Evolutionary conservation across 2,888 invertebrate genomes (phyloP).

Genomic region (Scotopteryx bipunctaria): DNA sequence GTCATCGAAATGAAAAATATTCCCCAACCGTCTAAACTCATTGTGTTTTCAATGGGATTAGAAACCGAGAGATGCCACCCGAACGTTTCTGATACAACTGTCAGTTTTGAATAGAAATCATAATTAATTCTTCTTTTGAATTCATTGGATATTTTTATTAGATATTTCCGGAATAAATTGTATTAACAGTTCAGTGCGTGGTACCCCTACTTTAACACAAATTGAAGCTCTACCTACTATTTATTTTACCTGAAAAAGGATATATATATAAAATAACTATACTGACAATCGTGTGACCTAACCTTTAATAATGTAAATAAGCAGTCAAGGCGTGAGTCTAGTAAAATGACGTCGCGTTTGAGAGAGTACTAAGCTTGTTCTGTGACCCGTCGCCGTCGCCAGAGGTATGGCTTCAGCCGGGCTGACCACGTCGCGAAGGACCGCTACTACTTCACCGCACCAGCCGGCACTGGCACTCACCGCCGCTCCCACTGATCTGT

Average conservation of each 20-base stretch:
- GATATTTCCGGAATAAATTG: slow-evolving; percentile 56
- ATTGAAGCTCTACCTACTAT: no score
- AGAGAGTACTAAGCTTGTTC: slow-evolving; percentile 58
- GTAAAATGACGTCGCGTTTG: slow-evolving; percentile 62
- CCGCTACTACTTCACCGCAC: slow-evolving; percentile 1
- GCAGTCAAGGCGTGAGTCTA: slow-evolving; percentile 47
- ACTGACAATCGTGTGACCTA: slow-evolving; percentile 35
- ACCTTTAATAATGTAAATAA: slow-evolving; percentile 58
- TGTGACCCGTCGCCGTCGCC: slow-evolving; percentile 58
- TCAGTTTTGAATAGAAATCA: slow-evolving; percentile 58
- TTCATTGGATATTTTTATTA: slow-evolving; percentile 52
- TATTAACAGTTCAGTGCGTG: slow-evolving; percentile 32
- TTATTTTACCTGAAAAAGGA: no score
- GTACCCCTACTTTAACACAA: neutral
- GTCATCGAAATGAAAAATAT: slow-evolving; percentile 80
- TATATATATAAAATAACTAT: neutral
- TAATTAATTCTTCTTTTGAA: slow-evolving; percentile 62
- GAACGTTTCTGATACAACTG: slow-evolving; percentile 59
- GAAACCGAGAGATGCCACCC: slow-evolving; percentile 75
- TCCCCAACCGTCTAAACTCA: slow-evolving; percentile 60
- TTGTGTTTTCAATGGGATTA: slow-evolving; percentile 78
- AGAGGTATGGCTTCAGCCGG: slow-evolving; percentile 67
- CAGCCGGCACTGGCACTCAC: slow-evolving; percentile 44
- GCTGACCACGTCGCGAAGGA: slow-evolving; percentile 46
- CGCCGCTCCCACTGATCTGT: slow-evolving; percentile 48